Base-by-base conservation (phyloP, 2,888 invertebrate species). In the Melikaiella ostensackeni region DNA sequence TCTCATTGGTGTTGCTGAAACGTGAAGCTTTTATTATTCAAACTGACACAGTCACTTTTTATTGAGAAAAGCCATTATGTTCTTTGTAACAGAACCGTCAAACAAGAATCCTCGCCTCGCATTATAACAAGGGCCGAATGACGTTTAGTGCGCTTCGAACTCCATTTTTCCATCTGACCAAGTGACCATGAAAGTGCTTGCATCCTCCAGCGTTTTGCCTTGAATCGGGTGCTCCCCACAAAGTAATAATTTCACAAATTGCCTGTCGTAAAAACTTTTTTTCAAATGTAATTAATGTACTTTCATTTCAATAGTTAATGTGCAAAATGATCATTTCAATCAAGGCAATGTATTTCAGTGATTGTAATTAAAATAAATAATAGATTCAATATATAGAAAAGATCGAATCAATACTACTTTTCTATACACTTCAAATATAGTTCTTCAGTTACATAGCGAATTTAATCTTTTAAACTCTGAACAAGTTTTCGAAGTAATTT, bases 11-110 rank as follows among this genome's bases (percentile, higher is more conserved):
- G 16, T 11, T 27, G 24, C 6, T 27, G 11, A 6, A 21, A 27
- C 21, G 21, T 59, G 11, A 66, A 46, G 55, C 75, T 66, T 75
- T 75, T 63, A 66, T 50, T 75, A 75, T 64, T 75, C 77, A 78
- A 78, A 75, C 81, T 75, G 82, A 82, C 82, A 82, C 82, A n/a
- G n/a, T n/a, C n/a, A 82, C 79, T 81, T 82, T 78, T 82, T 81
- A 82, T 79, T 78, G 77, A 79, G 81, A 75, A 79, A 79, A 78
- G 66, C 38, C 77, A 74, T 79, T 76, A 82, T 76, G 77, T 42
- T 63, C 55, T 59, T 64, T 61, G 75, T 50, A 55, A 73, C 59
- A 38, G 57, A 61, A 63, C 62, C 38, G 61, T 61, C 75, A 75
- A 55, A 75, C 75, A 38, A 75, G 66, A n/a, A 33, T 59, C 24